Evolutionary conservation across 1,140 invertebrate genomes (phyloP), one percentile per base, ranked within the genome.

Genomic region (Drosophila funebris): DNA sequence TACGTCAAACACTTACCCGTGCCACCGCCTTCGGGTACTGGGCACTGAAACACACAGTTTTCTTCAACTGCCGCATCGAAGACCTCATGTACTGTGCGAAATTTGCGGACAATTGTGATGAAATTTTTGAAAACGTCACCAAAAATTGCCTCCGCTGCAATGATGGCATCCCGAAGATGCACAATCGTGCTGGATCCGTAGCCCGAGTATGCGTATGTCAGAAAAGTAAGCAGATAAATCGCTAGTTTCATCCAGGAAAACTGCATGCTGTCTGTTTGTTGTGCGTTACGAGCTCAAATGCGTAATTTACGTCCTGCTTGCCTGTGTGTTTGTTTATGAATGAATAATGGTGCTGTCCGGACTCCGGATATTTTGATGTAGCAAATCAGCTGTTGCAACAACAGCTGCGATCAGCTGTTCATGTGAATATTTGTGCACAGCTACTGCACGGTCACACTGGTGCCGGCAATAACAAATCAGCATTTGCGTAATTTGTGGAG

Each of bases 31-130:
- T 90, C 89, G 1, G 82, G 70, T 80, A 92, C 92, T 5, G 95
- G 95, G 92, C 96, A 97, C 60, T 93, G 92, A 90, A 94, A 97
- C 27, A 95, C 91, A 80, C 96, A 97, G 46, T 95, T 93, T 90
- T 97, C 96, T 78, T 97, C 96, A 8, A 97, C 95, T 9, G 96
- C 96, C 3, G 96, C 95, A 91, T 97, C 95, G 62, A 97, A 95
- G 4, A 97, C 94, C 66, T 97, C 96, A 80, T 97, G 95, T 36
- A 97, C 93, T 4, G 94, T 94, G 76, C 94, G 94, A 75, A 97
- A 95, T 79, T 95, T 96, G 64, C 94, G 94, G 13, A 94, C 95
- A 4, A 97, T 93, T n/a, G 95, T 95, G 50, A 96, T 94, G 5
- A 95, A 93, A 92, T 96, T 96, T 67, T 94, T 92, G 68, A 96